Evolutionary conservation across 2,888 invertebrate genomes (phyloP).

Genomic region (Sesia apiformis): DNA sequence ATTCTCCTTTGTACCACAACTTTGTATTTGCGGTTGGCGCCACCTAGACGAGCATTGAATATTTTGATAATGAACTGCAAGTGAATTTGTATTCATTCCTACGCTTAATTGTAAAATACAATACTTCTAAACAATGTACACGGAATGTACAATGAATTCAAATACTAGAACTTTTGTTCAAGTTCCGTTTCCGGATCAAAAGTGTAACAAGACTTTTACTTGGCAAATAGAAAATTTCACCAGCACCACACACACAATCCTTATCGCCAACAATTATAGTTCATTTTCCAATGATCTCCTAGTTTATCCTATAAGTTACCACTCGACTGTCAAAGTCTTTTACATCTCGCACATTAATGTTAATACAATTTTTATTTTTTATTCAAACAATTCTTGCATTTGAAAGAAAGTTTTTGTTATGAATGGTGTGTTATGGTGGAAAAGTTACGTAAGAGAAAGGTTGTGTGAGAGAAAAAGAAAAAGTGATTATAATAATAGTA

Average conservation of each 20-base stretch:
- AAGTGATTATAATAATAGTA: too few relatives aligned
- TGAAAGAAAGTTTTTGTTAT: not conserved
- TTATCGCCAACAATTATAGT: conserved; percentile 19
- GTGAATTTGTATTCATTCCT: too few relatives aligned
- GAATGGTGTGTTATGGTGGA: not conserved
- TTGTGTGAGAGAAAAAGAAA: too few relatives aligned
- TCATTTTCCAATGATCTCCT: conserved; percentile 7
- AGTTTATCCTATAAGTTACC: not conserved
- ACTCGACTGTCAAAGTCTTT: conserved; percentile 23
- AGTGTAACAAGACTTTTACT: conserved; percentile 52
- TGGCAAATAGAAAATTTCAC: conserved; percentile 40
- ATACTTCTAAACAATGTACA: too few relatives aligned
- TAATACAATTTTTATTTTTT: conserved; percentile 35
- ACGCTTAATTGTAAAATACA: too few relatives aligned
- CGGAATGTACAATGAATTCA: too few relatives aligned
- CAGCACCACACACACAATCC: conserved; percentile 1
- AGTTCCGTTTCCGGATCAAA: conserved; percentile 4
- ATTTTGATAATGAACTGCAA: too few relatives aligned
- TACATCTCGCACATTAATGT: conserved; percentile 36
- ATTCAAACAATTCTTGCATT: conserved; percentile 16
- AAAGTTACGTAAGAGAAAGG: too few relatives aligned
- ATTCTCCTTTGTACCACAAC: too few relatives aligned
- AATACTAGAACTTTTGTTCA: too few relatives aligned
- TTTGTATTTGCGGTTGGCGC: too few relatives aligned
- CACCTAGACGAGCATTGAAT: too few relatives aligned